Conservation (phyloP, 2,888 invertebrate species). For the Nasonovia ribisnigri region DNA sequence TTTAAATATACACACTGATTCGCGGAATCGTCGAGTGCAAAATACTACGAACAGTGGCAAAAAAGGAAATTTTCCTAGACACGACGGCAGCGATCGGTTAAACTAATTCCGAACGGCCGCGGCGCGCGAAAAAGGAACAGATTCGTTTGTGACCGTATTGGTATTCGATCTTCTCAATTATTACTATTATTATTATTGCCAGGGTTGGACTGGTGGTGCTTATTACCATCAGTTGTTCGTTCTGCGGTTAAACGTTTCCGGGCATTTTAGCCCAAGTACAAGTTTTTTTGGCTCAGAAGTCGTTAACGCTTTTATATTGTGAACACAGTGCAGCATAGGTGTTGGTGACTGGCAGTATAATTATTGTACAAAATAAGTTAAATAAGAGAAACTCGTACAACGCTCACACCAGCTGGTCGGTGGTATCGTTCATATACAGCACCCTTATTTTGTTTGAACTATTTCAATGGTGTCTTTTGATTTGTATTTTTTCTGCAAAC, state of each 20-base stretch:
- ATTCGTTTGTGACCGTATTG: background rate
- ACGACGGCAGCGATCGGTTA: background rate
- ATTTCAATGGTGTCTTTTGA: background rate
- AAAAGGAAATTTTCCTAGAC: background rate
- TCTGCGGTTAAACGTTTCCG: background rate
- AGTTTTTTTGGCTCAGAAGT: background rate
- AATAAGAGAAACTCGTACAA: background rate
- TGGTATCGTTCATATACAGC: background rate
- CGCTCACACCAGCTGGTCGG: no score
- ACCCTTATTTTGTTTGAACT: background rate
- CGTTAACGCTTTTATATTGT: background rate
- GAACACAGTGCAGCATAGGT: background rate
- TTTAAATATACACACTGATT: background rate
- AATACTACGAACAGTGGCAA: background rate
- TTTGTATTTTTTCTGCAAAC: background rate
- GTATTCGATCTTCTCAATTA: background rate
- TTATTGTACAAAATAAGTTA: background rate
- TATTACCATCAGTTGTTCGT: background rate
- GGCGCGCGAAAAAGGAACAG: background rate
- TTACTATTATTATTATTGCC: background rate
- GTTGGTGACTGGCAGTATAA: background rate
- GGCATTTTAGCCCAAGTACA: background rate
- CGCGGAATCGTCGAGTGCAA: slow-evolving; percentile 5
- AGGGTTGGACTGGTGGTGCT: background rate
- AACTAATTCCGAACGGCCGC: background rate